Evolutionary conservation across 2,797 vertebrate genomes (phyloP).

Genomic region (Limnodromus scolopaceus): DNA sequence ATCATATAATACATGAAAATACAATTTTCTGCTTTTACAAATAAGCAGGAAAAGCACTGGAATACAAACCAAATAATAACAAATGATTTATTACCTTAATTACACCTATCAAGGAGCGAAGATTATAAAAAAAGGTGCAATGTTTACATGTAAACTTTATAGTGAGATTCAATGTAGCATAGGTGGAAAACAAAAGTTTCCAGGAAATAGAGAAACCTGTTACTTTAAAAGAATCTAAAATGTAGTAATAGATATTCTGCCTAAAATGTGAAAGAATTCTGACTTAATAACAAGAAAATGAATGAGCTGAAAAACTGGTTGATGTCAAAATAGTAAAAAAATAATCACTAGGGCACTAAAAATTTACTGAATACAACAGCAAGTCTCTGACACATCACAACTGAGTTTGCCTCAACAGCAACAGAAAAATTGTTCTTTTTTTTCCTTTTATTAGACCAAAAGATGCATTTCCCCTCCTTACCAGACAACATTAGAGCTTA

Average conservation of each 20-base stretch:
- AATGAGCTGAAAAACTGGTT: neutral
- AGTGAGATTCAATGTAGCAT: neutral
- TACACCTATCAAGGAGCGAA: neutral
- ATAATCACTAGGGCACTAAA: neutral
- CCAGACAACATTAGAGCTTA: neutral
- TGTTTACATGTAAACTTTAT: neutral
- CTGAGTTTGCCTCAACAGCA: neutral
- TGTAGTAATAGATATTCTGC: neutral
- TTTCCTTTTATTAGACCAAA: neutral
- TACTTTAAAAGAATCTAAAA: neutral
- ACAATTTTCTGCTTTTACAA: neutral
- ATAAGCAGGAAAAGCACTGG: neutral
- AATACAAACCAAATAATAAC: neutral
- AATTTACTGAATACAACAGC: neutral
- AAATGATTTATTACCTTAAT: neutral
- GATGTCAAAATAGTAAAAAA: neutral
- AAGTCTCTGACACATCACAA: neutral
- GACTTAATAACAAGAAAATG: neutral
- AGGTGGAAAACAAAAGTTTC: neutral
- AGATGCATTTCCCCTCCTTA: neutral
- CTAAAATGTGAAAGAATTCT: neutral
- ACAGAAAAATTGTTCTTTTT: neutral
- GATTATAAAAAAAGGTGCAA: neutral
- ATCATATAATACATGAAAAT: neutral
- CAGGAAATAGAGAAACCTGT: neutral